Evolutionary conservation across 2,113 vertebrate genomes (phyloP).

Genomic region (Guaruba guarouba): DNA sequence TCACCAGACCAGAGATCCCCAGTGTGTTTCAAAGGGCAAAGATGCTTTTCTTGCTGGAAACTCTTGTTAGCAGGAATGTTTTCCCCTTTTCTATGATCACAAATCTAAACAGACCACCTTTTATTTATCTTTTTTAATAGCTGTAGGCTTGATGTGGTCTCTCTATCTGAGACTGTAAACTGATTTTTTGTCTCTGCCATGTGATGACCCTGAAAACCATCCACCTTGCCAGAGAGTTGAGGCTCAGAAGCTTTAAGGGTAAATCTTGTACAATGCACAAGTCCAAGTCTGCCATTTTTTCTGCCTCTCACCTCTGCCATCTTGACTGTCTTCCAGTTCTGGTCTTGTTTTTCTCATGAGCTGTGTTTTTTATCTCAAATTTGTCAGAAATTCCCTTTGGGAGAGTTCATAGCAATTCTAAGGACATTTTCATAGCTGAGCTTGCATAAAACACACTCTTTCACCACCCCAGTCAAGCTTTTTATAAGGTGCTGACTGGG

Average conservation of each 20-base stretch:
- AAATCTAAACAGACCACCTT: neutral
- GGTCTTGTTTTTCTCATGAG: neutral
- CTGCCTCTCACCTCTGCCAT: neutral
- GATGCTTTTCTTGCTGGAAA: neutral
- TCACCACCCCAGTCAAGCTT: neutral
- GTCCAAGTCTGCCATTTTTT: neutral
- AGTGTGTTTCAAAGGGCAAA: neutral
- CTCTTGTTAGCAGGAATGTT: neutral
- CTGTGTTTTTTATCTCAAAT: neutral
- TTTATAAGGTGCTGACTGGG: neutral
- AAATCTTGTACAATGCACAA: neutral
- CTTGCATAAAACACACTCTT: neutral
- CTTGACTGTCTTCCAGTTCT: slow-evolving; percentile 6
- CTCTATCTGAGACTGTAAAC: neutral
- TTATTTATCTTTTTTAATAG: neutral
- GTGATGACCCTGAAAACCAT: slow-evolving; percentile 13
- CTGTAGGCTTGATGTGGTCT: neutral
- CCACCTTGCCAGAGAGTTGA: neutral
- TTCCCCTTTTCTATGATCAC: neutral
- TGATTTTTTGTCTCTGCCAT: neutral
- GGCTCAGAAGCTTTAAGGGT: neutral
- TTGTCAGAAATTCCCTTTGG: neutral
- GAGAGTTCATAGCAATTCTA: neutral
- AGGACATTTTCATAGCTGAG: neutral
- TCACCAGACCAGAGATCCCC: neutral